phyloP scores from a whole-genome alignment of 2,888 invertebrate genomes.

The Drosophila meridiana region DNA sequence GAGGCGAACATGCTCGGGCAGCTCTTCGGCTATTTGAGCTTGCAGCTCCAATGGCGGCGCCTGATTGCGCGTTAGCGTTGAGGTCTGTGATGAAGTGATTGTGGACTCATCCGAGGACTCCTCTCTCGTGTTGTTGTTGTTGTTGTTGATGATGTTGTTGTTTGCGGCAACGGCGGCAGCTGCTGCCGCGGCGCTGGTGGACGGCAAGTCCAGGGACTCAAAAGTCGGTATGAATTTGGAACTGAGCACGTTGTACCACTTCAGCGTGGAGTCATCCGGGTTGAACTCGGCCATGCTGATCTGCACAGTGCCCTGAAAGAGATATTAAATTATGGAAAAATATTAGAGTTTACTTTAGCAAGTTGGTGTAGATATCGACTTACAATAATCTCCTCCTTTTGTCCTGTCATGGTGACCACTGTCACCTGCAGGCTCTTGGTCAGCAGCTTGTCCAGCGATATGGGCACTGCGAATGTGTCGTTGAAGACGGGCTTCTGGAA shows the following conservation, averaged over 20 bases:
- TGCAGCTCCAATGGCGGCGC: slow-evolving; percentile 88
- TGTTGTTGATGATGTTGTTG: slow-evolving; percentile 18
- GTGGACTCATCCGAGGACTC: slow-evolving; percentile 99
- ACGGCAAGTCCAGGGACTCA: slow-evolving; percentile 83
- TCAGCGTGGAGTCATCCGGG: slow-evolving; percentile 91
- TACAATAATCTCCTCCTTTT: slow-evolving; percentile 94
- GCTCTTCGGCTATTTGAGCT: slow-evolving; percentile 84
- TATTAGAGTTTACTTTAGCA: not conserved
- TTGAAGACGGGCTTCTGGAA: slow-evolving; percentile 91
- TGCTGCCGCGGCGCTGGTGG: slow-evolving; percentile 83
- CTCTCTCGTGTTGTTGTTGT: slow-evolving; percentile 87
- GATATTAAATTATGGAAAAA: not conserved
- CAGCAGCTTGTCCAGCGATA: slow-evolving; percentile 91
- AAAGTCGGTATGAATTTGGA: slow-evolving; percentile 90
- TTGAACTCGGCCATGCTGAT: slow-evolving; percentile 98
- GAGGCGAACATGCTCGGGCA: slow-evolving; percentile 81
- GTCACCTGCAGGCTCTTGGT: slow-evolving; percentile 96
- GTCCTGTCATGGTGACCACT: slow-evolving; percentile 91
- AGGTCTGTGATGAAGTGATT: slow-evolving; percentile 98
- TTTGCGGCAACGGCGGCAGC: slow-evolving; percentile 73
- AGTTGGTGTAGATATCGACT: slow-evolving; percentile 78
- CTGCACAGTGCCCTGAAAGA: slow-evolving; percentile 94
- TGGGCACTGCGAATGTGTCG: slow-evolving; percentile 91
- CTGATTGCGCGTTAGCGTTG: slow-evolving; percentile 96
- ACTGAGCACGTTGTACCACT: slow-evolving; percentile 98